phyloP scores from a whole-genome alignment of 2,797 vertebrate genomes.

The Calcarius lapponicus region DNA sequence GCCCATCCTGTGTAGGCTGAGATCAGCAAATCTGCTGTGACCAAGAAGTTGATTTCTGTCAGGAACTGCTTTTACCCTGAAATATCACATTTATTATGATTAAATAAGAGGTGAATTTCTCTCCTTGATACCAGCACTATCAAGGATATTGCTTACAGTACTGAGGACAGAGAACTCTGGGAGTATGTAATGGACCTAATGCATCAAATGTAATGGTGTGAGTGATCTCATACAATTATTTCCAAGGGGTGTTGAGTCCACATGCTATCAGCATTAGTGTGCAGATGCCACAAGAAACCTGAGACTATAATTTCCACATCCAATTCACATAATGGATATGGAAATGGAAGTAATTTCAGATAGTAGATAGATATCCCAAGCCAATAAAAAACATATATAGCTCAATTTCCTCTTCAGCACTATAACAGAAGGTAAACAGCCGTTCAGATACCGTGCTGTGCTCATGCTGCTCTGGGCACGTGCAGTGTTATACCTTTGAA shows the following conservation, averaged over 20 bases:
- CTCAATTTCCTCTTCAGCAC: slow-evolving; percentile 50
- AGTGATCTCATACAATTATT: slow-evolving; percentile 63
- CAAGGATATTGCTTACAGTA: slow-evolving; percentile 23
- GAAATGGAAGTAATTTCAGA: slow-evolving; percentile 64
- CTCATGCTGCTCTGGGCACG: not conserved
- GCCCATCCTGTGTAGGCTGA: not conserved
- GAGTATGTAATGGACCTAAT: slow-evolving; percentile 59
- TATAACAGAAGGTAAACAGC: slow-evolving; percentile 56
- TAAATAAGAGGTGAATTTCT: slow-evolving; percentile 57
- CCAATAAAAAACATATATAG: slow-evolving; percentile 55
- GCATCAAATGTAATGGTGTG: slow-evolving; percentile 43
- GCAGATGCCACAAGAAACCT: slow-evolving; percentile 52
- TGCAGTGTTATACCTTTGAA: not conserved
- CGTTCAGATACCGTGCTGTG: not conserved
- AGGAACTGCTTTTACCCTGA: slow-evolving; percentile 39
- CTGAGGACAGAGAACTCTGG: slow-evolving; percentile 34
- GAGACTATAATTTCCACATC: slow-evolving; percentile 56
- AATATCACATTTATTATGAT: slow-evolving; percentile 44
- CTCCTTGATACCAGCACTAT: slow-evolving; percentile 4
- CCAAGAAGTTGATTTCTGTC: slow-evolving; percentile 16
- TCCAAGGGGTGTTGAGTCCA: slow-evolving; percentile 50
- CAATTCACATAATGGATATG: slow-evolving; percentile 57
- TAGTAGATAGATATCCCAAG: slow-evolving; percentile 50
- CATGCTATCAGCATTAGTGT: slow-evolving; percentile 30
- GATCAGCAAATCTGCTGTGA: slow-evolving; percentile 37